Base-by-base conservation (phyloP, 1,140 invertebrate genomes). In the Helicorthomorpha holstii region DNA sequence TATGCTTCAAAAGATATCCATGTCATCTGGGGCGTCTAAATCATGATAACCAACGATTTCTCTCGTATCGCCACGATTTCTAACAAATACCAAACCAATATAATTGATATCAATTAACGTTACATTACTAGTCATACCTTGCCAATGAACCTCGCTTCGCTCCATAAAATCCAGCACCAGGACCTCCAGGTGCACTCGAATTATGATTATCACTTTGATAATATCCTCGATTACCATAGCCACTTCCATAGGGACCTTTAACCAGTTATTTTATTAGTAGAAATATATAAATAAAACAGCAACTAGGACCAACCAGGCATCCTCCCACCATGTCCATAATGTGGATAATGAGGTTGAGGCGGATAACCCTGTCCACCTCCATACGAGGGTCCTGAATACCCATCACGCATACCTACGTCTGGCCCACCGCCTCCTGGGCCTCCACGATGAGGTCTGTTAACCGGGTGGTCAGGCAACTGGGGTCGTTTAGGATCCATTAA, bases 401-500 rank as follows among this genome's bases (percentile, higher is more conserved):
- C 44, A 22, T 25, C 44, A 12, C 19, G 38, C n/a, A n/a, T n/a
- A n/a, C n/a, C n/a, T 41, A 41, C 12, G 38, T 19, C 38, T 12
- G 19, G 19, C 4, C 44, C 21, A 12, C 25, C 7, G 19, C 7
- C 4, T 19, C 44, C 44, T 7, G 4, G 7, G 7, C 12, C 44
- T 7, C 44, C 25, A 7, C 19, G 7, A 7, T 4, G 7, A 22
- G 44, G 21, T 7, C 44, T 4, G 56, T 75, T 81, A 19, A 79
- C 80, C 52, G 88, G 82, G 65, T 85, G 80, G 68, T 97, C 93
- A 2, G 91, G 84, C 54, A 96, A 71, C 62, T 90, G 85, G 1
- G 95, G 94, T 52, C 95, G 75, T 64, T 95, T 94, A 0, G 91
- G 83, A 73, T 99, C 95, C 42, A 79, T 74, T 53, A 99, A 71